Evolutionary conservation across 2,888 invertebrate species (phyloP).

Genomic region (Helicoverpa assulta): DNA sequence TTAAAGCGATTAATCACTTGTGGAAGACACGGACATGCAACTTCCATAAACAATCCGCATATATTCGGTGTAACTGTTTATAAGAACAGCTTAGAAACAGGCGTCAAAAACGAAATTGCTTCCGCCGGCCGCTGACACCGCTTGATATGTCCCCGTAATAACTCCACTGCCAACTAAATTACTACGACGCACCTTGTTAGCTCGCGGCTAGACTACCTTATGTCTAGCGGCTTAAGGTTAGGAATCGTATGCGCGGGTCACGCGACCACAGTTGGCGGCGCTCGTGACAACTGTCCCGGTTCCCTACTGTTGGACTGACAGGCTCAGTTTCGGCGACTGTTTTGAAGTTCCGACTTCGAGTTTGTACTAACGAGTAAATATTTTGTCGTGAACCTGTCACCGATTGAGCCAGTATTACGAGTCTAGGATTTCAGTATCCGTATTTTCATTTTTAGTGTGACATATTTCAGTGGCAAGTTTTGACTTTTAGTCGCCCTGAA

Average conservation of each 20-base stretch:
- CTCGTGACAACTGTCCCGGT: slow-evolving; percentile 62
- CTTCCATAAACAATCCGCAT: slow-evolving; percentile 49
- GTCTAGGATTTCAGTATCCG: slow-evolving; percentile 31
- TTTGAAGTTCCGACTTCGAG: slow-evolving; percentile 56
- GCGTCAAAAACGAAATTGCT: slow-evolving; percentile 66
- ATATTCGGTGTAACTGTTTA: slow-evolving; percentile 39
- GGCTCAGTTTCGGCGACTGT: slow-evolving; percentile 61
- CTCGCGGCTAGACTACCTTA: slow-evolving; percentile 21
- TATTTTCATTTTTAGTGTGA: slow-evolving; percentile 36
- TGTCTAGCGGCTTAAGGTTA: slow-evolving; percentile 31
- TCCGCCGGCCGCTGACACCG: slow-evolving; percentile 58
- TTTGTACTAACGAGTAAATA: slow-evolving; percentile 60
- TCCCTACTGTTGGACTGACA: slow-evolving; percentile 55
- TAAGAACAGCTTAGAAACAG: slow-evolving; percentile 45
- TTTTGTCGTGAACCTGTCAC: slow-evolving; percentile 55
- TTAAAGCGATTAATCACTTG: slow-evolving; percentile 34
- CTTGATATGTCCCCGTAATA: slow-evolving; percentile 60
- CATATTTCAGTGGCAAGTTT: not conserved
- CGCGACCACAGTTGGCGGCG: slow-evolving; percentile 53
- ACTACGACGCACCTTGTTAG: slow-evolving; percentile 35
- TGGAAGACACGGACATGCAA: slow-evolving; percentile 7
- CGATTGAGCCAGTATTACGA: slow-evolving; percentile 34
- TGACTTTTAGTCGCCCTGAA: not conserved
- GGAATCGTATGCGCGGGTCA: slow-evolving; percentile 17
- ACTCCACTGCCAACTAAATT: slow-evolving; percentile 60